Evolutionary conservation across 2,797 vertebrate species (phyloP), one percentile per base, ranked within the genome.

Genomic region (Esox lucius): DNA sequence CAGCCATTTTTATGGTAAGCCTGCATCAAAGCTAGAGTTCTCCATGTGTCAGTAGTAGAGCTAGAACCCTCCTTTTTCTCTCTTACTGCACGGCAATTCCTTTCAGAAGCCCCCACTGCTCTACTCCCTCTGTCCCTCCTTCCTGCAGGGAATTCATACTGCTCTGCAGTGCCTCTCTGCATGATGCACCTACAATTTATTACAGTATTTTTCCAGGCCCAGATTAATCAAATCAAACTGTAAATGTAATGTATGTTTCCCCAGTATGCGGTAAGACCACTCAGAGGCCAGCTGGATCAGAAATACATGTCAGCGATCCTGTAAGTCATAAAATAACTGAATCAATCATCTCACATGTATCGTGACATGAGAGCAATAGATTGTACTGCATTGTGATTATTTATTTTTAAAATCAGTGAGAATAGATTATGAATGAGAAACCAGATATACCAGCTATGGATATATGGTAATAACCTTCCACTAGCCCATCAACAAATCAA

Each of bases 201-300:
- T 74, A 84, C 84, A 86, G 82, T 77, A 79, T 86, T 89, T 87
- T 89, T 79, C 81, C 86, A 75, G 82, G 85, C 85, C 79, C 86
- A 70, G 74, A 84, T 83, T 84, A 93, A 92, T 93, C 81, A 83
- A 92, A 92, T 92, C 86, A 91, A 84, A 87, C 88, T 80, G 83
- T 89, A 90, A 92, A 92, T 87, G 88, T 78, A 86, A 80, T 78
- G 75, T 85, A 84, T 85, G 82, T 86, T 92, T 28, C 86, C 86
- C 84, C 83, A 89, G 81, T 87, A 81, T 77, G 80, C 79, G 86
- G 79, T 42, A 85, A 77, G 72, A 39, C 35, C 35, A 80, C 79
- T 81, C 84, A 71, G 70, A 71, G 74, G 59, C 75, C 62, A 28
- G 75, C 35, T 84, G 86, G 75, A 89, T 85, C 82, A 85, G 79